Evolutionary conservation across 2,888 invertebrate genomes (phyloP).

Genomic region (Dione juno): DNA sequence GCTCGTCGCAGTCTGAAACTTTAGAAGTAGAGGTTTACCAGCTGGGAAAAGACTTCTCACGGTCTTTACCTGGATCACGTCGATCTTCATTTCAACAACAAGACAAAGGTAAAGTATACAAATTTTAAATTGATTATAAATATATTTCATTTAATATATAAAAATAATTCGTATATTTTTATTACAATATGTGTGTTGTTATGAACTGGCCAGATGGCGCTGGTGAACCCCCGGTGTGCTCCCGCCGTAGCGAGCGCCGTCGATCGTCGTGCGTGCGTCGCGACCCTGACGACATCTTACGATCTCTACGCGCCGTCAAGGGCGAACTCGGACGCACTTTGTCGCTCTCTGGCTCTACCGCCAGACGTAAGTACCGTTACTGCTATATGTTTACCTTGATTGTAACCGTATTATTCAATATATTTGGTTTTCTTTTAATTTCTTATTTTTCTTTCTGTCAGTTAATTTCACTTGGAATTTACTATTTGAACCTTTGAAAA

Average conservation of each 20-base stretch:
- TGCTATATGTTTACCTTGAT: conserved; percentile 1
- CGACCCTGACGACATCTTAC: conserved; percentile 93
- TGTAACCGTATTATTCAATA: background rate
- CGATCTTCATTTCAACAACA: conserved; percentile 92
- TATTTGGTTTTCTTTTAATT: background rate
- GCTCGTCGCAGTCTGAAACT: conserved; percentile 95
- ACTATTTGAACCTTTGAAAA: background rate
- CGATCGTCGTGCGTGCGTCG: conserved; percentile 92
- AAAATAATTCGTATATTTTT: background rate
- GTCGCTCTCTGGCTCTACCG: conserved; percentile 88
- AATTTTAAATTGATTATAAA: conserved; percentile 21
- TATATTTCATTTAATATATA: too few relatives aligned
- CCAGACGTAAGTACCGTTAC: conserved; percentile 87
- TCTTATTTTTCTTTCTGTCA: conserved; percentile 5
- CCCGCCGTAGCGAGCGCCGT: conserved; percentile 85
- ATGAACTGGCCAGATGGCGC: conserved; percentile 56
- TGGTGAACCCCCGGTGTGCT: conserved; percentile 63
- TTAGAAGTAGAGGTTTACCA: conserved; percentile 93
- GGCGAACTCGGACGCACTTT: conserved; percentile 92
- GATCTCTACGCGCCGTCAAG: conserved; percentile 91
- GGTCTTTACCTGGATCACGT: conserved; percentile 92
- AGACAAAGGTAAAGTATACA: conserved; percentile 76
- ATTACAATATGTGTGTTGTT: background rate
- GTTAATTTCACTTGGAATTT: background rate
- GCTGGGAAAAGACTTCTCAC: conserved; percentile 92